Evolutionary conservation across 2,113 vertebrate species (phyloP).

Genomic region (Solea solea): DNA sequence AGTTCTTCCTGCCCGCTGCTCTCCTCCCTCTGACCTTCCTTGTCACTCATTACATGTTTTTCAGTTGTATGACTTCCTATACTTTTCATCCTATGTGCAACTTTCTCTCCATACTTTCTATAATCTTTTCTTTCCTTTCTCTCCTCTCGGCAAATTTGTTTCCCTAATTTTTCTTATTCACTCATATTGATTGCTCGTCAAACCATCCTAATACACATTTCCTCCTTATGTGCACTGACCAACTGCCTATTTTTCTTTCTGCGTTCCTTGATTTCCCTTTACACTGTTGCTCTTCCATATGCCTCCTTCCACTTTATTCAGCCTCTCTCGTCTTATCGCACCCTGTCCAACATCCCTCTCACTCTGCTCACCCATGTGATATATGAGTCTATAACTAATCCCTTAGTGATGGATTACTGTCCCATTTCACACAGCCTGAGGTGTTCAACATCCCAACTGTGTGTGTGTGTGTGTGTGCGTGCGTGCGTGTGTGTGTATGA

Average conservation of each 20-base stretch:
- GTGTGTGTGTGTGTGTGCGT: background rate
- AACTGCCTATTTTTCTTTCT: background rate
- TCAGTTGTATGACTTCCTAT: too few relatives aligned
- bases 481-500: background rate
- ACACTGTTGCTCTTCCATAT: background rate
- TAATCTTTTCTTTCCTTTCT: too few relatives aligned
- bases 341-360: background rate
- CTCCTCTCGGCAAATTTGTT: too few relatives aligned
- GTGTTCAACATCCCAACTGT: slow-evolving; percentile 13
- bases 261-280: background rate
- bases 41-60: too few relatives aligned
- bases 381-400: slow-evolving; percentile 44
- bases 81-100: too few relatives aligned
- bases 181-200: background rate
- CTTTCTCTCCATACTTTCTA: too few relatives aligned
- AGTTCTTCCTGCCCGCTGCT: too few relatives aligned
- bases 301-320: background rate
- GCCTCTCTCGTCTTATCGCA: background rate
- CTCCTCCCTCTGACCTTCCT: background rate
- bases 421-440: slow-evolving; percentile 31
- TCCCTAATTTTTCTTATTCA: too few relatives aligned
- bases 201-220: background rate
- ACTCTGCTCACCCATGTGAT: slow-evolving; percentile 1
- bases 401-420: slow-evolving; percentile 46
- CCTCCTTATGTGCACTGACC: background rate